Base-by-base conservation (phyloP, 2,888 invertebrate species). In the Bellardia bayeri region DNA sequence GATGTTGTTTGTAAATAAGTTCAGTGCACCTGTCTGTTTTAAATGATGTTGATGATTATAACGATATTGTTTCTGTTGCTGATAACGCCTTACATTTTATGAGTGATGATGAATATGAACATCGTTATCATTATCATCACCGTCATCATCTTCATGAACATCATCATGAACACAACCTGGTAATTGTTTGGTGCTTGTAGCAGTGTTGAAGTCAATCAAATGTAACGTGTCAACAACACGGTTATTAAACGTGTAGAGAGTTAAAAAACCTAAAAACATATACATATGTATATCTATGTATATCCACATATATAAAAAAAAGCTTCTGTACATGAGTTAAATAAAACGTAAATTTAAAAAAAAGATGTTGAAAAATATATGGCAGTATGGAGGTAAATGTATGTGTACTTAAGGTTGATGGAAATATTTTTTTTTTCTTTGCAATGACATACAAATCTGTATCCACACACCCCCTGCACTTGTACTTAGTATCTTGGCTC, bases 211-310 rank as follows among this genome's bases (percentile, higher is more conserved):
- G 84, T 87, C 87, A 87, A 87, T 87, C 87, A 87, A 84, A 87
- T 81, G 84, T 81, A 81, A 87, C 80, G 81, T 87, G 87, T 87
- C 87, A 87, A 84, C 84, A 83, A 84, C 87, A 81, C 69, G 80
- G 76, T 81, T 87, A 87, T 87, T 87, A 87, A 83, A 84, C 79
- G 64, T 79, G 78, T 37, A 79, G 56, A 78, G n/a, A 66, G 58
- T n/a, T 30, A 23, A 74, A 56, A 75, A 45, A 61, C 54, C 13
- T 3, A 45, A 45, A 45, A 66, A 49, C 9, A 75, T 49, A 45
- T 42, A 54, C 6, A 37, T 6, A 6, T 6, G 37, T 37, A 33
- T 6, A 56, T 3, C 37, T n/a, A 63, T n/a, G 14, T n/a, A 63
- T 3, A 37, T 2, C 9, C 4, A 49, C 23, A 16, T 14, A 23